These are phyloP conservation scores for Corythoichthys haematopterus DNA, from an alignment of 2,113 vertebrate species.

Conservation along the genomic window DNA sequence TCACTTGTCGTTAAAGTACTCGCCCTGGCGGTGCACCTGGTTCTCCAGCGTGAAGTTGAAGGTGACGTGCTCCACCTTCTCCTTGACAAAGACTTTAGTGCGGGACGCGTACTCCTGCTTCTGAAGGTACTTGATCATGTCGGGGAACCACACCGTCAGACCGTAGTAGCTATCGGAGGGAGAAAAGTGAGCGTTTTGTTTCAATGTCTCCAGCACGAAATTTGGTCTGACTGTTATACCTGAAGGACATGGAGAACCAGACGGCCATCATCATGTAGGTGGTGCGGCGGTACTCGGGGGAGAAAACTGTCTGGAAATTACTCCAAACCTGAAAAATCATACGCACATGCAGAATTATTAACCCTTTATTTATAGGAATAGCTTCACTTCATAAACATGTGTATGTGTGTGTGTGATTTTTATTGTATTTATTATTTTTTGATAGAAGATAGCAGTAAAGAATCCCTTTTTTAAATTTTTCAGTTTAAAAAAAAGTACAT, in stretches of 20 bases:
- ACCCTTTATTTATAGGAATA: too few relatives aligned
- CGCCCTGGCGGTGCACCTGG: slow-evolving; percentile 89
- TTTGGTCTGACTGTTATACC: slow-evolving; percentile 60
- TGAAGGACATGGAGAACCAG: slow-evolving; percentile 99
- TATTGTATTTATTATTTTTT: too few relatives aligned
- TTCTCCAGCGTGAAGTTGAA: slow-evolving; percentile 99
- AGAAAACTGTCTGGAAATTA: slow-evolving; percentile 85
- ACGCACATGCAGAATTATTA: neutral
- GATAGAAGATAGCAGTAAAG: too few relatives aligned
- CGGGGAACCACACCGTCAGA: slow-evolving; percentile 94
- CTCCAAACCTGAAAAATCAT: slow-evolving; percentile 78
- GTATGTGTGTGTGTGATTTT: too few relatives aligned
- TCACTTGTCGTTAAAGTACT: slow-evolving; percentile 97
- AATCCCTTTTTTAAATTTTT: too few relatives aligned
- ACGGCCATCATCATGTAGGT: slow-evolving; percentile 97
- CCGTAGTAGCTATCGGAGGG: slow-evolving; percentile 83
- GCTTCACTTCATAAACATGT: too few relatives aligned
- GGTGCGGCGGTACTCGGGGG: slow-evolving; percentile 84
- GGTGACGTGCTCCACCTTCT: slow-evolving; percentile 88
- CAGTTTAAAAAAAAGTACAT: too few relatives aligned
- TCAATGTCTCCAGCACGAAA: neutral
- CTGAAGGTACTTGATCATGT: slow-evolving; percentile 98
- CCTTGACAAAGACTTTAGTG: slow-evolving; percentile 85
- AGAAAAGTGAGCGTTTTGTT: neutral
- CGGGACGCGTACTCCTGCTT: slow-evolving; percentile 84